These are phyloP conservation scores for Drosophila gunungcola DNA, from an alignment of 1,140 invertebrate genomes.

Conservation along the genomic window DNA sequence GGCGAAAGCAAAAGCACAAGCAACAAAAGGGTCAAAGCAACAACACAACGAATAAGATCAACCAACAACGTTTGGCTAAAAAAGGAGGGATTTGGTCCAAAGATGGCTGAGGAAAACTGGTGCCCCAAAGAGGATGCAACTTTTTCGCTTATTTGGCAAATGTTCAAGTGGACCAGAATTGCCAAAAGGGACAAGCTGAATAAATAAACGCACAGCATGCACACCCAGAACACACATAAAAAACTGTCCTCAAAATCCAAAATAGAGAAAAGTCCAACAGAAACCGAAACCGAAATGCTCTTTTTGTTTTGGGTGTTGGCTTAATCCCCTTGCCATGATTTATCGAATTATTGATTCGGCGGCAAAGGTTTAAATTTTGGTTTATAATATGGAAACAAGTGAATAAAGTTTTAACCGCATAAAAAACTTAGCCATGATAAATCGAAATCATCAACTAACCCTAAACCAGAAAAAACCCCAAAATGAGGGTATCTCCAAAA, in stretches of 20 bases:
- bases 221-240: slow-evolving; percentile 10
- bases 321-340: not conserved
- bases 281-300: slow-evolving; percentile 13
- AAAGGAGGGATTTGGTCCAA: not conserved
- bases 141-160: slow-evolving; percentile 79
- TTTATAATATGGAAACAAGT: not conserved
- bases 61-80: slow-evolving; percentile 12
- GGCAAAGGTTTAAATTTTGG: not conserved
- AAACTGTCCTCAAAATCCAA: slow-evolving; percentile 3
- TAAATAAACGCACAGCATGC: slow-evolving; percentile 60
- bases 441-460: not conserved
- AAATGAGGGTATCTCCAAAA: slow-evolving; percentile 10
- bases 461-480: not conserved
- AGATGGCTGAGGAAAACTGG: not conserved
- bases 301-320: not conserved
- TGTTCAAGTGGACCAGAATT: slow-evolving; percentile 69
- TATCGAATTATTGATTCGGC: slow-evolving; percentile 1
- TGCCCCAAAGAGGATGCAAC: slow-evolving; percentile 45
- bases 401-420: not conserved
- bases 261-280: not conserved
- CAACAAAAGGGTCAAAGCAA: slow-evolving; percentile 37
- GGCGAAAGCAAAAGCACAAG: slow-evolving; percentile 9
- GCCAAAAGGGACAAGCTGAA: slow-evolving; percentile 59
- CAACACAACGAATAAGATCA: slow-evolving; percentile 7
- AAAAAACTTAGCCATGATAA: not conserved